These are phyloP conservation scores for Pseudocheirus occidentalis DNA, from an alignment of 2,797 vertebrate species.

Conservation along the genomic window DNA sequence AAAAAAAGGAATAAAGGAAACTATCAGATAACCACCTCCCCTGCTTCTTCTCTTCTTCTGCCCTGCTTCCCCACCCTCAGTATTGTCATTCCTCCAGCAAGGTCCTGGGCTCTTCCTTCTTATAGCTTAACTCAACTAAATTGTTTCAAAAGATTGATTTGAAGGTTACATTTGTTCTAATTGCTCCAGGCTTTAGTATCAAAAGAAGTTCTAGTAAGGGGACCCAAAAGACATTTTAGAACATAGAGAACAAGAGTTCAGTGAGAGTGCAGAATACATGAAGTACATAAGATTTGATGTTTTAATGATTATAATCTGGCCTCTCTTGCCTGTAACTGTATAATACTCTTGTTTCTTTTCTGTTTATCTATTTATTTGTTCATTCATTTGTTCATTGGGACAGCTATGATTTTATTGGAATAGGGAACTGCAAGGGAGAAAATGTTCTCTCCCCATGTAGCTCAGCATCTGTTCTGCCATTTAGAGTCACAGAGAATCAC, in stretches of 20 bases:
- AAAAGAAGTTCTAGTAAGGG: not conserved
- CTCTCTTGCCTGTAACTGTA: not conserved
- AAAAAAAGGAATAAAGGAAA: no score
- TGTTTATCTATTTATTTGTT: not conserved
- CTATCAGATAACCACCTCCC: no score
- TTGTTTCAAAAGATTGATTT: not conserved
- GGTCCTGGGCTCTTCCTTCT: no score
- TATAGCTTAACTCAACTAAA: no score
- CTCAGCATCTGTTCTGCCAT: not conserved
- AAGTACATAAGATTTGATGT: not conserved
- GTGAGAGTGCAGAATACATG: not conserved
- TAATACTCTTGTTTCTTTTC: not conserved
- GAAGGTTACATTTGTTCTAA: not conserved
- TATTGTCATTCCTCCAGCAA: no score
- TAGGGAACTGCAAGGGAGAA: not conserved
- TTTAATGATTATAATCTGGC: not conserved
- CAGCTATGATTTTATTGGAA: not conserved
- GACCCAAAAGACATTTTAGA: not conserved
- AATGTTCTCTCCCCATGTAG: not conserved
- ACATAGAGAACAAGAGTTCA: not conserved
- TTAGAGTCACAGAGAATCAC: not conserved
- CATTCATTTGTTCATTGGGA: not conserved
- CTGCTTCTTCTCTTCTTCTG: no score
- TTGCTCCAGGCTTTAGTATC: not conserved
- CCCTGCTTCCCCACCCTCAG: no score